Evolutionary conservation across 1,140 invertebrate species (phyloP), one percentile per base, ranked within the genome.

Genomic region (Saccostrea cuccullata): DNA sequence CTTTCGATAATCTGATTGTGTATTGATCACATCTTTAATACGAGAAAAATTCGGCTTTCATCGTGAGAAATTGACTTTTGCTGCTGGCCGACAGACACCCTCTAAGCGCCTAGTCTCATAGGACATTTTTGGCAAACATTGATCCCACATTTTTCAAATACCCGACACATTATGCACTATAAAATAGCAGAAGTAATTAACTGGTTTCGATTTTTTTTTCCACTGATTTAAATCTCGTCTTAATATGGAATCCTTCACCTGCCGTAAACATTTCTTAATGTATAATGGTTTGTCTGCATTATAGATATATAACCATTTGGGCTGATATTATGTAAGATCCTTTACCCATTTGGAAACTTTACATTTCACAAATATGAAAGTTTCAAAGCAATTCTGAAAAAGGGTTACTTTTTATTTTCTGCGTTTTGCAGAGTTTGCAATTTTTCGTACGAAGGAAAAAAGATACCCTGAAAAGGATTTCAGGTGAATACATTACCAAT

Each of bases 1-100:
- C 58, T 64, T 77, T 77, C 70, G 12, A 30, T 77, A 77, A 77
- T 77, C 70, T 77, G 23, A 77, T 77, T 77, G 70, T 77, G 70
- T 77, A 77, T 77, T 77, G 70, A 77, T 77, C 70, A 77, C 70
- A 36, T 36, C 26, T 36, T 12, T 26, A 77, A 77, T 77, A 36
- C 70, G 70, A 30, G 12, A 77, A 77, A 77, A 77, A 77, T 77
- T 77, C 70, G 13, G 30, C 70, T 77, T 77, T 77, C 30, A 77
- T 77, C 70, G 70, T 77, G 70, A 77, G 70, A 77, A 77, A 77
- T 77, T 77, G 30, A 77, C 70, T 77, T 30, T 13, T 11, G 30
- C 26, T 23, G 23, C 30, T 36, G 26, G 30, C 70, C 70, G 70
- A 77, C 70, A 77, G 70, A 77, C 70, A 77, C 30, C 70, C 26